These are phyloP conservation scores for Agrotis segetum DNA, from an alignment of 2,888 invertebrate species.

Conservation along the genomic window DNA sequence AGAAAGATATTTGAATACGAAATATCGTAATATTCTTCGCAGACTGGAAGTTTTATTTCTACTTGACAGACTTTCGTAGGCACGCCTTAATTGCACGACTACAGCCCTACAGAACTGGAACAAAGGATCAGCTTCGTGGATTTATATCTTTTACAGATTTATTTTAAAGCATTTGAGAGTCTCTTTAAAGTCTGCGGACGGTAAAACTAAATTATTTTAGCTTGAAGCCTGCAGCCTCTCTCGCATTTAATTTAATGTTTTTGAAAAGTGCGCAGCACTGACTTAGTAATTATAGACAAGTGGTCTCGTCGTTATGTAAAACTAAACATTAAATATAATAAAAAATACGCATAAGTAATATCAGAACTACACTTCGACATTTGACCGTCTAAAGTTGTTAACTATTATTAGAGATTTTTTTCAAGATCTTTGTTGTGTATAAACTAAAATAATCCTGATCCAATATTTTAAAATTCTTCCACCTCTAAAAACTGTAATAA, in stretches of 20 bases:
- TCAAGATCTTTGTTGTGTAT: no score
- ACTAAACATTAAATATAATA: neutral
- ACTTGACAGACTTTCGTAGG: slow-evolving; percentile 68
- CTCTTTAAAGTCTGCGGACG: slow-evolving; percentile 24
- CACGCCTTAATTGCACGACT: slow-evolving; percentile 70
- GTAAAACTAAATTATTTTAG: slow-evolving; percentile 40
- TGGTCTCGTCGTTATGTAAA: neutral
- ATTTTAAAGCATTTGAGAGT: slow-evolving; percentile 51
- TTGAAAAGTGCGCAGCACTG: neutral
- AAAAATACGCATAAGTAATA: neutral
- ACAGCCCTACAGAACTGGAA: slow-evolving; percentile 55
- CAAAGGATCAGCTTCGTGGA: slow-evolving; percentile 65
- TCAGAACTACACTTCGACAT: no score
- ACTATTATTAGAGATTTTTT: no score
- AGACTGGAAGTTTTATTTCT: slow-evolving; percentile 71
- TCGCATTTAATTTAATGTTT: neutral
- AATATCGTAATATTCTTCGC: slow-evolving; percentile 72
- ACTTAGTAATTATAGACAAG: neutral
- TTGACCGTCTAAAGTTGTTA: no score
- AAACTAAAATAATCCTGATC: no score
- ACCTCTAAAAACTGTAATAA: no score
- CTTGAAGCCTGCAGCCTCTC: neutral
- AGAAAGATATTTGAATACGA: slow-evolving; percentile 73
- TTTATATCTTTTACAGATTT: slow-evolving; percentile 54
- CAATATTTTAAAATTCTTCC: no score